Conservation (phyloP, 92 coral and sea anemone species). For the Epizoanthus stellaris region DNA sequence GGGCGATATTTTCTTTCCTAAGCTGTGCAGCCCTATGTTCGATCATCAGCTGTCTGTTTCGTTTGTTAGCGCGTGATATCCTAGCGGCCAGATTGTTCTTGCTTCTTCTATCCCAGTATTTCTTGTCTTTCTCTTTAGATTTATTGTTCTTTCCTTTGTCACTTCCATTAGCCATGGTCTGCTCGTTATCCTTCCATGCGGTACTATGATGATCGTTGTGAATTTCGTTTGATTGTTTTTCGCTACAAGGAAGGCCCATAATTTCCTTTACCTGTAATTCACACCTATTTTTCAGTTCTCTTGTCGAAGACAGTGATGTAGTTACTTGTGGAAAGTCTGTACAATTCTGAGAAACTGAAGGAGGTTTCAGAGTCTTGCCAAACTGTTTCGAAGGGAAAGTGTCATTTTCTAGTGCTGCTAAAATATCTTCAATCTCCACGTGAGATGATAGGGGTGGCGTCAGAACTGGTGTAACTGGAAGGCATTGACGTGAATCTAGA, state of each 20-base stretch:
- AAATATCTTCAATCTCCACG: background rate
- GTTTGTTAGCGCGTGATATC: constrained; percentile 27
- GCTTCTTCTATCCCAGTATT: constrained; percentile 26
- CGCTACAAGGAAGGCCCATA: background rate
- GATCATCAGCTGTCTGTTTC: constrained; percentile 29
- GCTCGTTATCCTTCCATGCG: background rate
- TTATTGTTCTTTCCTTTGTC: background rate
- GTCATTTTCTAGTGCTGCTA: background rate
- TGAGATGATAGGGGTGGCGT: background rate
- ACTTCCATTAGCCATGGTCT: too few species aligned
- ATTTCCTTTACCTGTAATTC: background rate
- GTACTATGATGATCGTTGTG: background rate
- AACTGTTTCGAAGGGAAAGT: background rate
- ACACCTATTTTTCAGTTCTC: background rate
- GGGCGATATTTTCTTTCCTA: background rate
- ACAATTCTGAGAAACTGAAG: background rate
- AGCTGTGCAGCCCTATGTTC: background rate
- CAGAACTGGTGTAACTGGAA: background rate
- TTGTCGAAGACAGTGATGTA: background rate
- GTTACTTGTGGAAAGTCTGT: background rate
- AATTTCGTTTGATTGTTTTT: background rate
- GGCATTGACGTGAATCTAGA: too few species aligned
- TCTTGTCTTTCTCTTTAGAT: background rate
- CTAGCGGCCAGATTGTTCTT: constrained; percentile 26
- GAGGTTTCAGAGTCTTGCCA: background rate